Base-by-base conservation (phyloP, 2,888 invertebrate genomes). In the Parnassius smintheus region DNA sequence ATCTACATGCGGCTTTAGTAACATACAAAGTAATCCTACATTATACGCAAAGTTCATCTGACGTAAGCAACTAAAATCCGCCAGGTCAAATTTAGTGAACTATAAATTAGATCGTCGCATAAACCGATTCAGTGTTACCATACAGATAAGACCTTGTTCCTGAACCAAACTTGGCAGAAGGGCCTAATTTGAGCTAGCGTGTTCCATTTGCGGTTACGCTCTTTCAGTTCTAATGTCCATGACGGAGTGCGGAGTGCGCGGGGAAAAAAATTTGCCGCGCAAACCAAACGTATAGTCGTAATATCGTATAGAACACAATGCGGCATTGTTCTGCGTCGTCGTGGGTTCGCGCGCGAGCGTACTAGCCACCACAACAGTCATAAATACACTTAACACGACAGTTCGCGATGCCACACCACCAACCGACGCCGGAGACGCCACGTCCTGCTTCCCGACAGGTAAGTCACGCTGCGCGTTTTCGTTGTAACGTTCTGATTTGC, bases 261-360 rank as follows among this genome's bases (percentile, higher is more conserved):
- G 72, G 73, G 71, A 70, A 65, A 70, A 68, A 70, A 70, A 70
- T 72, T 74, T 68, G 71, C 69, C 75, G 77, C 79, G 79, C 78
- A 79, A 78, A 83, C 75, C 78, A 79, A 78, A 83, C 75, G 78
- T 83, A 81, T 78, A 80, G 44, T 49, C 51, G 78, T 83, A 81
- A 77, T 80, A 42, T 49, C 53, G 73, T 78, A 83, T 85, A 86
- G 84, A 86, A 73, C 82, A 82, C 82, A 86, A 83, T 90, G 87
- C 88, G 88, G 84, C 84, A 86, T 73, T 80, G 73, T 64, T 77
- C 81, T 84, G 89, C 87, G 84, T 75, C 88, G 88, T 83, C 85
- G 86, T 80, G 70, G 73, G 73, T 68, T 74, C 67, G 78, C 77
- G 87, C 86, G 83, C 83, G 83, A 80, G 83, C 82, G 82, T 80